These are phyloP conservation scores for Glossophaga mutica DNA, from an alignment of 2,797 vertebrate genomes.

Conservation along the genomic window DNA sequence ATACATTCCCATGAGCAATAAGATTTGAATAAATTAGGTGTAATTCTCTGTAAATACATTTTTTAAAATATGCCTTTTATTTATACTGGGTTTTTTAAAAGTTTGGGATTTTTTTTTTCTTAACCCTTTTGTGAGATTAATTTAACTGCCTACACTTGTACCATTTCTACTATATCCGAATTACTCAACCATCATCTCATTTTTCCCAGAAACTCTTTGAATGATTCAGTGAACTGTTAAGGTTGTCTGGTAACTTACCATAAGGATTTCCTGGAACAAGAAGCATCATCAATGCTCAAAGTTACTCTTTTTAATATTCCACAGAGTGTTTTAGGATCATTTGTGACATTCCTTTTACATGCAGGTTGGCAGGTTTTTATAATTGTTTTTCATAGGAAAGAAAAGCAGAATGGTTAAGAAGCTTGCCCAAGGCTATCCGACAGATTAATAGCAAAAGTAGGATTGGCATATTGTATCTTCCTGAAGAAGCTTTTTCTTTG, in stretches of 20 bases:
- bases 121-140: neutral
- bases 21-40: slow-evolving; percentile 9
- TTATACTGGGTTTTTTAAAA: neutral
- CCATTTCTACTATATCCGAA: neutral
- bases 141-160: neutral
- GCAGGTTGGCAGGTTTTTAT: neutral
- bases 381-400: neutral
- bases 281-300: neutral
- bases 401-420: neutral
- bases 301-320: neutral
- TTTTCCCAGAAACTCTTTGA: neutral
- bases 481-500: neutral
- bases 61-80: neutral
- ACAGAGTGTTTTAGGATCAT: neutral
- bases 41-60: neutral
- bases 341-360: neutral
- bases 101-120: neutral
- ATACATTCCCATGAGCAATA: neutral
- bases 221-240: neutral
- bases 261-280: neutral
- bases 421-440: neutral
- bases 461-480: neutral
- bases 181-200: neutral
- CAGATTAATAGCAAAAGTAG: neutral
- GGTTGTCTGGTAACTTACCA: neutral